These are phyloP conservation scores for Sebastolobus alascanus DNA, from an alignment of 2,797 vertebrate genomes.

Conservation along the genomic window DNA sequence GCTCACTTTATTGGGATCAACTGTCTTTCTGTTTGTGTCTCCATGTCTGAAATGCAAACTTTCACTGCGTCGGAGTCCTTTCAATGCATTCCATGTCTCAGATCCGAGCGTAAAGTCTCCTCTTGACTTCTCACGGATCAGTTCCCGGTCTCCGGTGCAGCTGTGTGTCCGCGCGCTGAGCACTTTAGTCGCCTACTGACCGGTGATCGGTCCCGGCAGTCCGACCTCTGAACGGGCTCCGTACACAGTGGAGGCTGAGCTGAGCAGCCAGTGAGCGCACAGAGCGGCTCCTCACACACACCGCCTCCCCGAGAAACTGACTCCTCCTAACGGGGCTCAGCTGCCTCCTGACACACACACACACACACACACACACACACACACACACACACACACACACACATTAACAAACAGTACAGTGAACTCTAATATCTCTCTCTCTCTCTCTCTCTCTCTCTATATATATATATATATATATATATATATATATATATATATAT, in stretches of 20 bases:
- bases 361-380: background rate
- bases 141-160: background rate
- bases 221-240: constrained; percentile 30
- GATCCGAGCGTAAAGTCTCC: constrained; percentile 29
- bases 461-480: no score
- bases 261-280: constrained; percentile 50
- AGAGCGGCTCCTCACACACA: constrained; percentile 30
- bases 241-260: constrained; percentile 3
- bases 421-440: no score
- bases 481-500: no score
- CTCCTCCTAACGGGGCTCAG: constrained; percentile 57
- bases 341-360: constrained; percentile 7
- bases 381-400: background rate
- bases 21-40: background rate
- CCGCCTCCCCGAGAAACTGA: constrained; percentile 34
- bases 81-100: constrained; percentile 54
- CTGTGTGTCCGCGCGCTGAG: constrained; percentile 13
- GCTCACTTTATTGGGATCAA: background rate
- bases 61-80: constrained; percentile 52
- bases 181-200: constrained; percentile 28
- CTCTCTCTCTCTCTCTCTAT: no score
- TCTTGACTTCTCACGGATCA: background rate
- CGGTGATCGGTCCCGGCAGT: constrained; percentile 29
- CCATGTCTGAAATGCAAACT: constrained; percentile 53
- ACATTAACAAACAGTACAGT: no score